Percentiles rank a stretch among this genome's conserved stretches.
Evolutionary conservation across 2,888 invertebrate genomes (phyloP).

Genomic region (Sisyra nigra): DNA sequence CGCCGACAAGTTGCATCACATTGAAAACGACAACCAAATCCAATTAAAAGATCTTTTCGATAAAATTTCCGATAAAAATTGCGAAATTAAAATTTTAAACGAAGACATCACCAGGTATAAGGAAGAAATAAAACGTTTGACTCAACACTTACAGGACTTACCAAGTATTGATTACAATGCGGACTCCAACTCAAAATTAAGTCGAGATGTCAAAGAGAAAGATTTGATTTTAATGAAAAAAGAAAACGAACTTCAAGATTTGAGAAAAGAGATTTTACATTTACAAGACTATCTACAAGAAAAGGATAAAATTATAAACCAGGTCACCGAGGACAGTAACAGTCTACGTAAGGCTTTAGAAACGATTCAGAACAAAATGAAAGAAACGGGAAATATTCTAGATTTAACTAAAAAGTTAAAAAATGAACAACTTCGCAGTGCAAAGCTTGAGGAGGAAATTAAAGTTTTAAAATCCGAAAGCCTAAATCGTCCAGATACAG

Average conservation of each 20-base stretch:
- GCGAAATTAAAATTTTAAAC: constrained; percentile 35
- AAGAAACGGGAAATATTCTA: constrained; percentile 37
- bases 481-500: constrained; percentile 29
- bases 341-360: constrained; percentile 34
- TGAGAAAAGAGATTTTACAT: constrained; percentile 35
- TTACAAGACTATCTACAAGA: constrained; percentile 39
- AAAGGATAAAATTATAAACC: constrained; percentile 38
- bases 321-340: constrained; percentile 39
- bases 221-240: constrained; percentile 25
- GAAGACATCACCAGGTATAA: constrained; percentile 35
- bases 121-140: constrained; percentile 31
- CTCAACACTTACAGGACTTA: constrained; percentile 25
- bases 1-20: background rate
- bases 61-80: constrained; percentile 33
- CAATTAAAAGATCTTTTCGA: constrained; percentile 29
- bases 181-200: constrained; percentile 1
- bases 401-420: constrained; percentile 39
- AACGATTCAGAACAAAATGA: constrained; percentile 32
- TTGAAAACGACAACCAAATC: background rate
- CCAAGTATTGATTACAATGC: constrained; percentile 15
- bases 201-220: constrained; percentile 22
- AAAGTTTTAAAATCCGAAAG: constrained; percentile 18
- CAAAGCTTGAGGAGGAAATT: constrained; percentile 22
- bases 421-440: constrained; percentile 32
- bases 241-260: constrained; percentile 24